A percentile compares a stretch with the other conserved stretches of the same genome.
These are phyloP conservation scores for Tachystola acroxantha DNA, from an alignment of 2,888 invertebrate genomes.

Conservation along the genomic window DNA sequence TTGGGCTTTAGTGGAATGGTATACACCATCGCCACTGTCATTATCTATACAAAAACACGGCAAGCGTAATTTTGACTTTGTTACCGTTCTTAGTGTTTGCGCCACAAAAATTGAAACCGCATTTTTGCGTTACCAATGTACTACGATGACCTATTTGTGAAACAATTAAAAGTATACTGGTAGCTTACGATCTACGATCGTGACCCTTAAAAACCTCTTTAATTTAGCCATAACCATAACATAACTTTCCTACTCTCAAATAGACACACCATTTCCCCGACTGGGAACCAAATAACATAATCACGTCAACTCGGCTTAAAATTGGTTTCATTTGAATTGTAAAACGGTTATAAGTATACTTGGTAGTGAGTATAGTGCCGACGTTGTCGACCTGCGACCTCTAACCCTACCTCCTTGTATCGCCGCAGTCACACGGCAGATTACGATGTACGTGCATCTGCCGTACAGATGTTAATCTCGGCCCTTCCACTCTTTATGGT, in stretches of 20 bases:
- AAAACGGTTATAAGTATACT: conserved; percentile 24
- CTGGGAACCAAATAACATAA: conserved; percentile 17
- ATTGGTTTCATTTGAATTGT: conserved; percentile 37
- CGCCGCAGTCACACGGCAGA: conserved; percentile 29
- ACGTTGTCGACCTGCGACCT: conserved; percentile 31
- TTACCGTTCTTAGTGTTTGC: too few species aligned
- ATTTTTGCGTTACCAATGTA: too few species aligned
- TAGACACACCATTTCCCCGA: conserved; percentile 15
- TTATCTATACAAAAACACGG: too few species aligned
- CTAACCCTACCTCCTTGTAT: conserved; percentile 23
- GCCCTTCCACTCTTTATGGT: conserved; percentile 42
- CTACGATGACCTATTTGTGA: too few species aligned
- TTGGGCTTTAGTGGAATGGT: too few species aligned
- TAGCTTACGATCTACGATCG: too few species aligned
- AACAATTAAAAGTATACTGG: too few species aligned
- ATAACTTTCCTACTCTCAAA: not conserved
- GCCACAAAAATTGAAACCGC: too few species aligned
- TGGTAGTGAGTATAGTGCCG: conserved; percentile 8
- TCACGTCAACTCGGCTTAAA: conserved; percentile 22
- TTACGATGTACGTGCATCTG: conserved; percentile 48
- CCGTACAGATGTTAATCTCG: conserved; percentile 59
- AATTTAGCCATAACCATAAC: too few species aligned
- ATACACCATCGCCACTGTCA: too few species aligned
- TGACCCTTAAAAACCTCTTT: too few species aligned
- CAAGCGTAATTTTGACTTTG: too few species aligned